Evolutionary conservation across 2,113 vertebrate species (phyloP).

Genomic region (Serinus canaria): DNA sequence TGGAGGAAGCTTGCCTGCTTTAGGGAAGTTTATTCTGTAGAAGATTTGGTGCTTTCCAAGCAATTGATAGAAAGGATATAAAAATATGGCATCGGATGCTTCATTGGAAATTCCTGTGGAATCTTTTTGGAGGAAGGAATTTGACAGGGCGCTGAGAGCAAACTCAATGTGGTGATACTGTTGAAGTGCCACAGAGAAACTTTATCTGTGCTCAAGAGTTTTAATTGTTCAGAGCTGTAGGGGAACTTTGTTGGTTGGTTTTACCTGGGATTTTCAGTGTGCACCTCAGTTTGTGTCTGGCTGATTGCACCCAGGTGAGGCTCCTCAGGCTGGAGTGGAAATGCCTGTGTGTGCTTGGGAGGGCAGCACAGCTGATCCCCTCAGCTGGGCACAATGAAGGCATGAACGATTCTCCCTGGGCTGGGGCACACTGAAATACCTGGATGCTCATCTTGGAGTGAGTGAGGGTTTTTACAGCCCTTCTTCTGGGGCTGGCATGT

Average conservation of each 20-base stretch:
- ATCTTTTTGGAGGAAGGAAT: background rate
- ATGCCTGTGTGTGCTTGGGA: background rate
- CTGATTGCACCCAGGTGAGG: background rate
- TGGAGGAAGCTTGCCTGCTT: background rate
- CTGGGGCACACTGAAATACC: background rate
- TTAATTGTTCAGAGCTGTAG: background rate
- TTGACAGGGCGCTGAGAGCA: background rate
- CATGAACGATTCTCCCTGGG: fast-evolving
- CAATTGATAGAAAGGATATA: background rate
- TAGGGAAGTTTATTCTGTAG: background rate
- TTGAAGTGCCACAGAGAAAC: background rate
- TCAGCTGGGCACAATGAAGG: background rate
- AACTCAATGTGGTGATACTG: background rate
- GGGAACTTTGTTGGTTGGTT: background rate
- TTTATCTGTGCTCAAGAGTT: background rate
- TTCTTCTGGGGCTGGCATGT: background rate
- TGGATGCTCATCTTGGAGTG: background rate
- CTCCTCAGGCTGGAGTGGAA: background rate
- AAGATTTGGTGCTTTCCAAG: background rate
- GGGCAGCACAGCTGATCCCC: background rate
- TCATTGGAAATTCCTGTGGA: background rate
- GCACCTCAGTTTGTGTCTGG: background rate
- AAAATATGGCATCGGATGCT: background rate
- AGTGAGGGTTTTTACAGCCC: background rate
- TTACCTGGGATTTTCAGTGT: background rate